Evolutionary conservation across 2,113 vertebrate species (phyloP), one percentile per base, ranked within the genome.

Genomic region (Hippoglossus stenolepis): DNA sequence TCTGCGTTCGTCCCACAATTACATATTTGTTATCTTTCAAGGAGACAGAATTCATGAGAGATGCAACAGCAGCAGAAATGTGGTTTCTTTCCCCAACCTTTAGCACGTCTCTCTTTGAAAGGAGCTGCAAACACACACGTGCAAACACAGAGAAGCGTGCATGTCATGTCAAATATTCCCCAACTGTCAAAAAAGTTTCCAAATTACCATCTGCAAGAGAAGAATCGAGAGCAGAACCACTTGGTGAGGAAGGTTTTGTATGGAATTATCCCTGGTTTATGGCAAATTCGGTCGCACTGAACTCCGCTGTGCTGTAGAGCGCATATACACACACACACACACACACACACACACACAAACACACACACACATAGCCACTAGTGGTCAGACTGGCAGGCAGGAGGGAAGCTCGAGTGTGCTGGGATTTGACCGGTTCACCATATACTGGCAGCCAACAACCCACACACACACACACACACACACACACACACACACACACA

Each of bases 351-450:
- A 61, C 68, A 75, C 54, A 70, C 75, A 65, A 59, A 65, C 64
- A 77, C 60, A 56, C 35, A 72, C 62, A 68, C 80, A 69, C 64
- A 60, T 11, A 87, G 38, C 58, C 80, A 69, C 78, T 40, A 73
- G 89, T 84, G 90, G 90, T 88, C 85, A 90, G 90, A 91, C 90
- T 92, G 91, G 89, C 90, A 90, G 91, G 86, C 83, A 85, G 69
- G 67, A 77, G 68, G 82, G 85, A 91, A 84, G 84, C 70, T 85
- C 59, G 83, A 81, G 78, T 86, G 86, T 11, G 77, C 77, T 58
- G 56, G 64, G 83, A 80, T 85, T 83, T 85, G 87, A 91, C 88
- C 87, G 73, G 73, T 77, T 74, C 82, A 75, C n/a, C 4, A 20
- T 79, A 75, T 10, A n/a, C 79, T 20, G 43, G 15, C 85, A 77